Conservation (phyloP, 2,113 vertebrate genomes). For the Oryzias melastigma region DNA sequence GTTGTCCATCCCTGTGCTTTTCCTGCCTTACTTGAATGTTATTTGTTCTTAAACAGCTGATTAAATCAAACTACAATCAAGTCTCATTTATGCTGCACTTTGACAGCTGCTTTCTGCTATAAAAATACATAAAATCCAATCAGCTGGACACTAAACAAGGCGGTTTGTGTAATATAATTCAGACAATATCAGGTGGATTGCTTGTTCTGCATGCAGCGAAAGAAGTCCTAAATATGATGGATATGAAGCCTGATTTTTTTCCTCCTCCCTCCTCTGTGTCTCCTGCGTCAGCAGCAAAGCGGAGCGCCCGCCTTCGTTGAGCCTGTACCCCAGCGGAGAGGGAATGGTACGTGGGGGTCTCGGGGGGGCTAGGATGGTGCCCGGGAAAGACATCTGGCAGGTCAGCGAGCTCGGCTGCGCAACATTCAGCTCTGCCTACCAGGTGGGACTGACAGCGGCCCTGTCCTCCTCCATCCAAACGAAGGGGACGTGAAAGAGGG, state of each 20-base stretch:
- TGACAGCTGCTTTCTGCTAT: not conserved
- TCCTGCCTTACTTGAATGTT: slow-evolving; percentile 32
- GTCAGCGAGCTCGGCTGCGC: slow-evolving; percentile 90
- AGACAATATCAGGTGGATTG: no score
- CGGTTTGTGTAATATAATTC: no score
- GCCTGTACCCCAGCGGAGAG: slow-evolving; percentile 89
- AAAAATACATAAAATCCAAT: not conserved
- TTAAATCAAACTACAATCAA: not conserved
- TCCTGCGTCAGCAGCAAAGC: slow-evolving; percentile 83
- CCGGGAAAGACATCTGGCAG: slow-evolving; percentile 93
- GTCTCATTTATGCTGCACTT: not conserved
- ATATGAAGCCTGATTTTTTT: slow-evolving; percentile 1
- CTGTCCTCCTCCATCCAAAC: slow-evolving; percentile 19
- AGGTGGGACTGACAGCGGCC: slow-evolving; percentile 85
- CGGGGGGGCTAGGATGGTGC: slow-evolving; percentile 87
- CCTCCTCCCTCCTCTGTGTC: slow-evolving; percentile 30
- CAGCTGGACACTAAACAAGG: no score
- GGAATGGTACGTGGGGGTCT: slow-evolving; percentile 96
- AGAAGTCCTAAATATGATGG: not conserved
- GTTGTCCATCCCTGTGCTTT: not conserved
- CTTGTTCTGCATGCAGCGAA: no score
- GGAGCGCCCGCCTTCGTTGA: slow-evolving; percentile 94
- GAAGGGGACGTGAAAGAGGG: slow-evolving; percentile 42
- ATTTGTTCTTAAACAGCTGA: not conserved
- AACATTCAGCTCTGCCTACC: slow-evolving; percentile 89